Evolutionary conservation across 2,113 vertebrate species (phyloP), one percentile per base, ranked within the genome.

Genomic region (Myanophis thanlyinensis): DNA sequence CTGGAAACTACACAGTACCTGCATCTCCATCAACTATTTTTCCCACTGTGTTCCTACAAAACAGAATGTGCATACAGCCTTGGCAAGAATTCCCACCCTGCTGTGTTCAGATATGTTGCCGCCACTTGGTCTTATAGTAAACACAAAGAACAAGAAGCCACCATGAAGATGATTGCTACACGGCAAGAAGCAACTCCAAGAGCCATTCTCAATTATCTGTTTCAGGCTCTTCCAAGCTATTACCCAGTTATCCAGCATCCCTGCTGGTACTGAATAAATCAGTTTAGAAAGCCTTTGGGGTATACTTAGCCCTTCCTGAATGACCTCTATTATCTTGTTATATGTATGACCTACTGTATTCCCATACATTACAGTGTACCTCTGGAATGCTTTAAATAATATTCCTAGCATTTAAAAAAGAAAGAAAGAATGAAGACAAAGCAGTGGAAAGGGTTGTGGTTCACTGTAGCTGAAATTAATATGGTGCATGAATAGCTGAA

Each of bases 271-370:
- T 84, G 56, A 62, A 52, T 25, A 92, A 49, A 47, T 94, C 85
- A 44, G 3, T n/a, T 88, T 30, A 18, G 7, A 49, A 54, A 53
- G 23, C 6, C 51, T 22, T 89, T 22, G 84, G 95, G 92, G n/a
- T 35, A 51, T 87, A 47, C 73, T 89, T n/a, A 89, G 88, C 85
- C 27, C 87, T 89, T 91, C 56, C 49, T 91, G 87, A 89, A 84
- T 88, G 46, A 59, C 87, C 54, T 86, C 87, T 62, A 91, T 91
- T 91, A 62, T 62, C 73, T 62, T 86, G 89, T 47, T 52, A 0
- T 90, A 80, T 89, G 40, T 67, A 46, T 88, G 91, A 93, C 3
- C 67, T 88, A 80, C 35, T 80, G 35, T 10, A 54, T 25, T 91
- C 5, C 85, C 15, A 30, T 3, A 87, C 40, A 91, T 62, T 52